Percentiles rank a stretch among this genome's conserved stretches.
Conservation (phyloP, 2,113 vertebrate genomes). For the Hymenochirus boettgeri region DNA sequence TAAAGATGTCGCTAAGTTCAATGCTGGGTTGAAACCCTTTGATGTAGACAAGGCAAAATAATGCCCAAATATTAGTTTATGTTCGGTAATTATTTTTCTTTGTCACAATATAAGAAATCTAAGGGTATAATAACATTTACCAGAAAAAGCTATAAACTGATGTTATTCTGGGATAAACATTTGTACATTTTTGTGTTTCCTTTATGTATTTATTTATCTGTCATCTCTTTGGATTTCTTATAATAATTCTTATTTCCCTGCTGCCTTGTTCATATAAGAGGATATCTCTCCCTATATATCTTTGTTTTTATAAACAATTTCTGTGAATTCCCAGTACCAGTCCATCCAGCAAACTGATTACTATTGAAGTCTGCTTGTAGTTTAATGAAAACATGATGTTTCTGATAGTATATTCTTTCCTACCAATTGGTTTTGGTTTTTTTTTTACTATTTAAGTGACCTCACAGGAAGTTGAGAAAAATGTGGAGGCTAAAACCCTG, state of each 20-base stretch:
- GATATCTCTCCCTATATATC: neutral
- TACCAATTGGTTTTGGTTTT: neutral
- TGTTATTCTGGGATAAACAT: too few relatives aligned
- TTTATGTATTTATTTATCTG: neutral
- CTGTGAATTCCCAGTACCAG: neutral
- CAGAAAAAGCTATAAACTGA: too few relatives aligned
- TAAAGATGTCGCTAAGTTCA: too few relatives aligned
- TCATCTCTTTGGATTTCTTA: neutral
- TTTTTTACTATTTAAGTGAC: neutral
- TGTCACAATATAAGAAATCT: too few relatives aligned
- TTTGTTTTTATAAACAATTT: neutral
- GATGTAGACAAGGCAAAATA: too few relatives aligned
- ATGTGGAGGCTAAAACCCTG: too few relatives aligned
- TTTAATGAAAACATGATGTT: neutral
- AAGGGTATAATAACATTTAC: too few relatives aligned
- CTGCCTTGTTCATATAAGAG: neutral
- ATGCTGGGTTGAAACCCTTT: too few relatives aligned
- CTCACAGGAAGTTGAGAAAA: neutral
- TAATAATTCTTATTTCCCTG: neutral
- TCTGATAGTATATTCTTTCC: neutral
- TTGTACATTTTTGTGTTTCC: too few relatives aligned
- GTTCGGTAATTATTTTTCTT: too few relatives aligned
- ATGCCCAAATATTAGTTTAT: too few relatives aligned
- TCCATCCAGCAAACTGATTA: neutral
- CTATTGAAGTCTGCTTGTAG: neutral